Percentiles rank a stretch among this genome's conserved stretches.
phyloP scores from a whole-genome alignment of 2,797 vertebrate species.

The Cetoscarus ocellatus region DNA sequence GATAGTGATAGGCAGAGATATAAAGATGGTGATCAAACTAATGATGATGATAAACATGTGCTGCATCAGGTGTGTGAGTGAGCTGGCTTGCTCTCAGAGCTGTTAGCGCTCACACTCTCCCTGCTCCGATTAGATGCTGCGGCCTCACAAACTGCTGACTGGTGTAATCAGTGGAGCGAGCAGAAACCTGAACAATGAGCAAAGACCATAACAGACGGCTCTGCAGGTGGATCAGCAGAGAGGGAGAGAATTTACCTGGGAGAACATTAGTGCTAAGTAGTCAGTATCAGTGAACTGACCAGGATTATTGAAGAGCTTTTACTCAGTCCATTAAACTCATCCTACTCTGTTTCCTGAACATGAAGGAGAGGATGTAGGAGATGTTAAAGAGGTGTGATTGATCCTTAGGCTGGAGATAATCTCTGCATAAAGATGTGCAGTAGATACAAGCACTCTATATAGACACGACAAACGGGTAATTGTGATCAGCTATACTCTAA shows the following conservation, averaged over 20 bases:
- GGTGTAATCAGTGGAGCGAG: not conserved
- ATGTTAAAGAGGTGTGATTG: no score
- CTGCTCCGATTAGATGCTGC: constrained; percentile 1
- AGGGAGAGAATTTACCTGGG: not conserved
- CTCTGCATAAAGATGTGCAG: no score
- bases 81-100: constrained; percentile 25
- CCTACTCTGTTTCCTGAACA: no score
- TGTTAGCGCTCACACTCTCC: constrained; percentile 10
- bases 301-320: no score
- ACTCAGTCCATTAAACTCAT: no score
- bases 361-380: no score
- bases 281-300: no score
- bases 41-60: not conserved
- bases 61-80: constrained; percentile 11
- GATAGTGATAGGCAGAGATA: not conserved
- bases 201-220: constrained; percentile 2
- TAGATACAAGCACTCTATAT: no score
- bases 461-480: no score
- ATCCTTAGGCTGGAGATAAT: no score
- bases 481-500: no score
- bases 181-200: not conserved
- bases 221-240: not conserved
- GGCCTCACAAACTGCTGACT: constrained; percentile 29
- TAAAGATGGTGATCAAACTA: not conserved
- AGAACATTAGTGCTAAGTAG: no score